Evolutionary conservation across 2,888 invertebrate species (phyloP).

Genomic region (Drepanosiphum platanoidis): DNA sequence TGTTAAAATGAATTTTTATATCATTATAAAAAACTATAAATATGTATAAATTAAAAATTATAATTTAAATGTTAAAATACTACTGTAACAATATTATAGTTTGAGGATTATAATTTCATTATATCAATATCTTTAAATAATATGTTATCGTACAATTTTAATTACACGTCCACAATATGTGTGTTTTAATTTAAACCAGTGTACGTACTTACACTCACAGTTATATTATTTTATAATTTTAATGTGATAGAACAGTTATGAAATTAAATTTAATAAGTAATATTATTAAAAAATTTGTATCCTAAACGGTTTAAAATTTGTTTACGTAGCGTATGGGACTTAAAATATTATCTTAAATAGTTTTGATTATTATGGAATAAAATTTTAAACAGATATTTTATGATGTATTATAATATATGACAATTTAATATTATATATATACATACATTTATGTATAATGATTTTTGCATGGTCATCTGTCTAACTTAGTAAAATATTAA

Average conservation of each 20-base stretch:
- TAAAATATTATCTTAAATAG: background rate
- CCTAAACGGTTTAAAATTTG: background rate
- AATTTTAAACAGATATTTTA: background rate
- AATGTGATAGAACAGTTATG: background rate
- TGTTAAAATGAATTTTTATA: background rate
- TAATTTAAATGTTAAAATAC: background rate
- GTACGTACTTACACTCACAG: background rate
- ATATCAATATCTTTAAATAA: background rate
- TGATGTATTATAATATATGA: background rate
- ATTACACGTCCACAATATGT: constrained; percentile 35
- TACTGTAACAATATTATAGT: background rate
- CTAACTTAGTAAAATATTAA: constrained; percentile 1
- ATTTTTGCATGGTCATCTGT: background rate
- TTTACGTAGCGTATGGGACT: background rate
- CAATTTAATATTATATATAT: background rate
- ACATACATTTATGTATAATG: background rate
- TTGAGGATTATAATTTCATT: background rate
- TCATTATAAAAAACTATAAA: background rate
- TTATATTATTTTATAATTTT: background rate
- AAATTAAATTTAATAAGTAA: background rate
- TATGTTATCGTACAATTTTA: background rate
- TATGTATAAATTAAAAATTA: background rate
- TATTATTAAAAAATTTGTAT: background rate
- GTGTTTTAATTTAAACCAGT: background rate
- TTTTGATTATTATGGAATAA: background rate